A percentile compares a stretch with the other conserved stretches of the same genome.
These are phyloP conservation scores for Drosophila meridionalis DNA, from an alignment of 2,888 invertebrate genomes.

Conservation along the genomic window DNA sequence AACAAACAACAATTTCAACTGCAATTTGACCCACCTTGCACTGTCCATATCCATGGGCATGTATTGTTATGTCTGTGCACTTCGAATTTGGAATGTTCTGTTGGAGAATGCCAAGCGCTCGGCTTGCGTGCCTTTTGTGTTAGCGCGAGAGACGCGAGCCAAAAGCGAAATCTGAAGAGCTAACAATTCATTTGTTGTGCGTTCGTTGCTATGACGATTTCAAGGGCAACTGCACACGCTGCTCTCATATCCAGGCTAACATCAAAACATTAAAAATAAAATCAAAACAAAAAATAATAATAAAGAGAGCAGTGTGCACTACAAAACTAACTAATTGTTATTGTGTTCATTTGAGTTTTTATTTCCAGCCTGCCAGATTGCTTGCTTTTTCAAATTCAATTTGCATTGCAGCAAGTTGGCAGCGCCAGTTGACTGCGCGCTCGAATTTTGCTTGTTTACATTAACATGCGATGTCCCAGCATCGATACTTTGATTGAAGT, in stretches of 20 bases:
- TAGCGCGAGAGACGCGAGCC: constrained; percentile 9
- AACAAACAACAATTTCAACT: not conserved
- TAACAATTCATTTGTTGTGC: constrained; percentile 46
- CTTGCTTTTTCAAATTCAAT: constrained; percentile 41
- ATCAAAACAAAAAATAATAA: not conserved
- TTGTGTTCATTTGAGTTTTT: not conserved
- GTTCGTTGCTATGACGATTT: constrained; percentile 50
- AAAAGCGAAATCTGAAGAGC: constrained; percentile 25
- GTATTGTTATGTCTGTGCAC: constrained; percentile 19
- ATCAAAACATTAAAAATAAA: constrained; percentile 11
- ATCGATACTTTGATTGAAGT: constrained; percentile 4
- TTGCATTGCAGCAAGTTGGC: constrained; percentile 36
- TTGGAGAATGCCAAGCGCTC: constrained; percentile 25
- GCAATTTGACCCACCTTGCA: constrained; percentile 25
- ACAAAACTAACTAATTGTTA: constrained; percentile 17
- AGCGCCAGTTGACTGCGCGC: constrained; percentile 36
- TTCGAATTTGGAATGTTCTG: constrained; percentile 34
- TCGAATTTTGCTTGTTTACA: not conserved
- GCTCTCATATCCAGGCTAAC: constrained; percentile 1
- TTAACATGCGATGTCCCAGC: constrained; percentile 3
- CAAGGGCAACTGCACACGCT: constrained; percentile 18
- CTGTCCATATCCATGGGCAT: constrained; percentile 34
- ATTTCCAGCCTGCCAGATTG: constrained; percentile 29
- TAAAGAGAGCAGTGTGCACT: not conserved
- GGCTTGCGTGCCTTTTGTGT: constrained; percentile 8